Evolutionary conservation across 1,140 invertebrate species (phyloP), one percentile per base, ranked within the genome.

Genomic region (Venustaconcha ellipsiformis): DNA sequence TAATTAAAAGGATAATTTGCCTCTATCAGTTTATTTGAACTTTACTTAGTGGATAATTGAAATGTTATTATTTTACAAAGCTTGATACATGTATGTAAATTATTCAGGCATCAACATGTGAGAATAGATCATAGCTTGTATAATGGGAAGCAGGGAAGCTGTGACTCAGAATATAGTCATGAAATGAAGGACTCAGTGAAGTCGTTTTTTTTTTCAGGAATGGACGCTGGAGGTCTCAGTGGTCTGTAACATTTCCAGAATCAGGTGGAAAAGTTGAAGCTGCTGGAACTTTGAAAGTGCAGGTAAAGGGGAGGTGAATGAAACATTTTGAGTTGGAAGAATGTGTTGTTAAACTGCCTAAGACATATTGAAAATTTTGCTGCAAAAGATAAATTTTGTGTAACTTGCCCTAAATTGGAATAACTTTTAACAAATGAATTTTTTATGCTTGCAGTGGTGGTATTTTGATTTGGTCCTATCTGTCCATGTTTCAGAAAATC

Each of bases 201-300:
- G 37, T 48, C 37, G 6, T 0, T 48, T 0, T 62, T 0, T 62
- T 23, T n/a, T 62, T 62, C 76, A 94, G 93, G 97, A 99, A 99
- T 90, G 98, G 98, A 3, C 93, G 97, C 86, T 99, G 98, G 98
- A 93, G 98, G 78, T 98, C 97, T 2, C 95, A 97, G 82, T 99
- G 98, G 98, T 94, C 94, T 77, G 92, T 98, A 56, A 95, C 93
- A 74, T 94, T 99, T 84, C 94, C 94, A 70, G 93, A 92, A 84
- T 91, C 91, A n/a, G 91, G 92, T 86, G 84, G 91, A 64, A 89
- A 86, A 70, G 91, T 89, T 77, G 96, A 99, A 89, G 87, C 99
- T 59, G 94, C 94, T 81, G 97, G 97, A 73, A 92, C 96, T 82
- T 91, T 99, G 12, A 97, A 98, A 92, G 96, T 98, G 76, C 96